A percentile compares a stretch with the other conserved stretches of the same genome.
Conservation (phyloP, 2,113 vertebrate species). For the Arenaria interpres region DNA sequence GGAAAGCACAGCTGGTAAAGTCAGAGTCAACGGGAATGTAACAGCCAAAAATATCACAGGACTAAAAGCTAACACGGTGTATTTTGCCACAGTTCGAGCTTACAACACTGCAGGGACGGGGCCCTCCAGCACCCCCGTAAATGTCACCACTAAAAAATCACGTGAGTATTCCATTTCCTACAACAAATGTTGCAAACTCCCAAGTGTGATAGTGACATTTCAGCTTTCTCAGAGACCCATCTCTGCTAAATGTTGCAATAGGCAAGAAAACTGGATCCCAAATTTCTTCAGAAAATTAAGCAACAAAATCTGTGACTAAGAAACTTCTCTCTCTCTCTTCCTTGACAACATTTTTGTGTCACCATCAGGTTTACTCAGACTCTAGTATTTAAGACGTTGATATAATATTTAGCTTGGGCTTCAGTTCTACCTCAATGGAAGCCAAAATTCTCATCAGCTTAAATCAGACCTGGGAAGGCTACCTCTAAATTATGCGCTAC, state of each 20-base stretch:
- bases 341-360: not conserved
- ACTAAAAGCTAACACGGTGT: conserved; percentile 85
- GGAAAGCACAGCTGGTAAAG: conserved; percentile 83
- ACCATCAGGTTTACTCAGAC: not conserved
- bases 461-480: not conserved
- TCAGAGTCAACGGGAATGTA: conserved; percentile 84
- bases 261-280: not conserved
- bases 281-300: not conserved
- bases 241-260: not conserved
- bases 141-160: conserved; percentile 90
- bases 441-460: not conserved
- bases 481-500: not conserved
- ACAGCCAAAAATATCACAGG: conserved; percentile 86
- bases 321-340: not conserved
- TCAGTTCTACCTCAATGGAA: not conserved
- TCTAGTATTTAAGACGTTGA: not conserved
- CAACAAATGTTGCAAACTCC: not conserved
- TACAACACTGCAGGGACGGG: conserved; percentile 89
- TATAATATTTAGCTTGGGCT: not conserved
- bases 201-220: not conserved
- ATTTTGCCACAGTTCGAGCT: conserved; percentile 85
- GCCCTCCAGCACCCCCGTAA: conserved; percentile 82
- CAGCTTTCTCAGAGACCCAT: fast-evolving
- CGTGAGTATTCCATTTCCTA: conserved; percentile 71
- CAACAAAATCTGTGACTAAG: not conserved